Evolutionary conservation across 2,113 vertebrate species (phyloP).

Genomic region (Physeter macrocephalus): DNA sequence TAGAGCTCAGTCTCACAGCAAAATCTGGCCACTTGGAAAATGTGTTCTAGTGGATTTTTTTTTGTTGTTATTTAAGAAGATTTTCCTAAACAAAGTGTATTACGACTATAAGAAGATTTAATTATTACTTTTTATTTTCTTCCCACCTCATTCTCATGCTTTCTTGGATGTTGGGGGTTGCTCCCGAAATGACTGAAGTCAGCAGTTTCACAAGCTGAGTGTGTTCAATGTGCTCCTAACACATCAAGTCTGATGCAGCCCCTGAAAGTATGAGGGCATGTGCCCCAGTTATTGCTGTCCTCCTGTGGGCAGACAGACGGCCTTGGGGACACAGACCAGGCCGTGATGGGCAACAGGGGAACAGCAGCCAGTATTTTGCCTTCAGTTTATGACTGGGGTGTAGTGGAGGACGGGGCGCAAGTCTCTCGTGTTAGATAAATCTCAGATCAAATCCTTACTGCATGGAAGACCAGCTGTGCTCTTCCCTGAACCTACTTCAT

Average conservation of each 20-base stretch:
- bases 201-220: not conserved
- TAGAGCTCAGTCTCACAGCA: not conserved
- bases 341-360: not conserved
- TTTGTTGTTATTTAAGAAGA: not conserved
- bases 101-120: not conserved
- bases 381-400: not conserved
- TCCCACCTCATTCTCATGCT: not conserved
- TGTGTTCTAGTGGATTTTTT: not conserved
- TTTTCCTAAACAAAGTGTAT: not conserved
- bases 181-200: not conserved
- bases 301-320: not conserved
- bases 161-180: not conserved
- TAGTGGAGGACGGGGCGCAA: accelerated
- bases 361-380: not conserved
- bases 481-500: not conserved
- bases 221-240: not conserved
- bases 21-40: not conserved
- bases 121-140: not conserved
- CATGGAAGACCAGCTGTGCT: not conserved
- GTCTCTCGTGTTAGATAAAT: not conserved
- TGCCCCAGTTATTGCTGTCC: not conserved
- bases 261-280: not conserved
- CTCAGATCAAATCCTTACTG: not conserved
- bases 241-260: not conserved
- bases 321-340: not conserved